Conservation (phyloP, 2,888 invertebrate genomes). For the Drosophila anomalata region DNA sequence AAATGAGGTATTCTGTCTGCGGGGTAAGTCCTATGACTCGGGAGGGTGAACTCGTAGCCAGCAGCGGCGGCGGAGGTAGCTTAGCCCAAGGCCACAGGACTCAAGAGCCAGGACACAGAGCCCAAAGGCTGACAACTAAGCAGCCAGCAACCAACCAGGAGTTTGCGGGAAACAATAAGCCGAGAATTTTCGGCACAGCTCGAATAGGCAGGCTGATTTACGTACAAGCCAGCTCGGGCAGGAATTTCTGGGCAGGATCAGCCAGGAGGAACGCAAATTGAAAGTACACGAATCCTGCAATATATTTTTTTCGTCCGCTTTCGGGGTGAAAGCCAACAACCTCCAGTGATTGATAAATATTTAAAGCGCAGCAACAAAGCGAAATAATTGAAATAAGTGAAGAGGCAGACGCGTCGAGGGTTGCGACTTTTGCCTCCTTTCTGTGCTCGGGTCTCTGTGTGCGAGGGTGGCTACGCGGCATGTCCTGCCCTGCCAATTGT, state of each 20-base stretch:
- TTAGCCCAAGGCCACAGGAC: slow-evolving; percentile 56
- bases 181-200: slow-evolving; percentile 41
- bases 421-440: slow-evolving; percentile 21
- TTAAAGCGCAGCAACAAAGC: slow-evolving; percentile 83
- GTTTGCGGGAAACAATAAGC: slow-evolving; percentile 54
- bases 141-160: slow-evolving; percentile 32
- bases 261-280: slow-evolving; percentile 66
- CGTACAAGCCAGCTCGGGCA: slow-evolving; percentile 31
- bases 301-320: slow-evolving; percentile 38
- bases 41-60: not conserved
- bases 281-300: slow-evolving; percentile 61
- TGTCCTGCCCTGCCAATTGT: slow-evolving; percentile 46
- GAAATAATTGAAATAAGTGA: slow-evolving; percentile 84
- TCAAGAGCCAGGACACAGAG: not conserved
- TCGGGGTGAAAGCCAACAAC: slow-evolving; percentile 79
- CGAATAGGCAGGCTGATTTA: slow-evolving; percentile 55
- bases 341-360: slow-evolving; percentile 84
- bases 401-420: slow-evolving; percentile 77
- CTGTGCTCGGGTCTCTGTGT: not conserved
- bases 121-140: slow-evolving; percentile 56
- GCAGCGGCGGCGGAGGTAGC: slow-evolving; percentile 15
- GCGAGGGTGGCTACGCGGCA: slow-evolving; percentile 38
- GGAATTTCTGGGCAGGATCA: slow-evolving; percentile 49
- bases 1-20: slow-evolving; percentile 77
- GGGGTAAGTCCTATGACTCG: slow-evolving; percentile 2